Conservation (phyloP, 2,888 invertebrate species). For the Tachina grossa region DNA sequence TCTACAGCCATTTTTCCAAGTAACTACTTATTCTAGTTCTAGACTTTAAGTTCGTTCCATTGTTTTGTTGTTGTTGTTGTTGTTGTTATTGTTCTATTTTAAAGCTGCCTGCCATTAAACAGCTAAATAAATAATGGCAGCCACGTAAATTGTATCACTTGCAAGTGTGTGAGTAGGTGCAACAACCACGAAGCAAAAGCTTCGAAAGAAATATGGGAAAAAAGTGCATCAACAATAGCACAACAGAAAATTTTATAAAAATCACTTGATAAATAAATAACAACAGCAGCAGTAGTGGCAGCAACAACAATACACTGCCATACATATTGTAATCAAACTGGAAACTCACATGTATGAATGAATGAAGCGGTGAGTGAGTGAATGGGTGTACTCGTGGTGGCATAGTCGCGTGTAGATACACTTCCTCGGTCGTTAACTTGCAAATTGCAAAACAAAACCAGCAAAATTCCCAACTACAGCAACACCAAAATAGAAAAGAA, state of each 20-base stretch:
- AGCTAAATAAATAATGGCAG: slow-evolving; percentile 59
- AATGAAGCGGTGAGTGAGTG: slow-evolving; percentile 20
- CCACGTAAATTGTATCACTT: slow-evolving; percentile 50
- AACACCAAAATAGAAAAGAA: slow-evolving; percentile 35
- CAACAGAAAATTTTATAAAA: slow-evolving; percentile 44
- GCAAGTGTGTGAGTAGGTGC: slow-evolving; percentile 5
- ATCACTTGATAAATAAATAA: slow-evolving; percentile 63
- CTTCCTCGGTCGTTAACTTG: slow-evolving; percentile 74
- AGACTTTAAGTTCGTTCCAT: slow-evolving; percentile 13
- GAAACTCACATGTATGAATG: slow-evolving; percentile 11
- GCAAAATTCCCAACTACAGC: slow-evolving; percentile 33
- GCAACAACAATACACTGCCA: slow-evolving; percentile 21
- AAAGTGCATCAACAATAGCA: slow-evolving; percentile 36
- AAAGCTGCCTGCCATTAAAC: slow-evolving; percentile 38
- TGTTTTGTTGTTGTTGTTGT: slow-evolving; percentile 13
- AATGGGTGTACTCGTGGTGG: slow-evolving; percentile 53
- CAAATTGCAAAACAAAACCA: slow-evolving; percentile 53
- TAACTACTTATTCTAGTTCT: not conserved
- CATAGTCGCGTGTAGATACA: slow-evolving; percentile 66
- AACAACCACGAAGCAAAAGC: slow-evolving; percentile 28
- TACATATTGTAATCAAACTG: slow-evolving; percentile 10
- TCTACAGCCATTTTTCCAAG: not conserved
- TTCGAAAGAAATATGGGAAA: not conserved
- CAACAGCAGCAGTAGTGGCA: slow-evolving; percentile 19
- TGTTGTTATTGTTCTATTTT: not conserved